phyloP scores from a whole-genome alignment of 2,113 vertebrate species.

The Stegastes partitus region DNA sequence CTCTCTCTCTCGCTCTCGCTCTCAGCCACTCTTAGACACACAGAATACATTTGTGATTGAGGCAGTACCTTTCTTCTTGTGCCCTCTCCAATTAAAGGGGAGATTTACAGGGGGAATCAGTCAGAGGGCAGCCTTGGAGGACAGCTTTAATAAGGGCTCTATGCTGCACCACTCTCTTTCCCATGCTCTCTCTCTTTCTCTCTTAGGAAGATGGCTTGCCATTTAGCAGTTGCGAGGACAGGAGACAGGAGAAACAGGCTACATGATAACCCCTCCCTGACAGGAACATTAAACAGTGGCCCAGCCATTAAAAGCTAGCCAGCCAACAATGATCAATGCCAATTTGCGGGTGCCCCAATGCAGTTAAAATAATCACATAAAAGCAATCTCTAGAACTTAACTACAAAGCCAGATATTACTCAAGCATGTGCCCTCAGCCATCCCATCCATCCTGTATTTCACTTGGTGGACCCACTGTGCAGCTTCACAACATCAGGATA shows the following conservation, averaged over 20 bases:
- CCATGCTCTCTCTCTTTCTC: constrained; percentile 54
- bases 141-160: constrained; percentile 82
- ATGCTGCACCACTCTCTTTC: constrained; percentile 59
- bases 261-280: constrained; percentile 62
- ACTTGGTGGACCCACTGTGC: constrained; percentile 32
- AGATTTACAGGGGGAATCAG: constrained; percentile 84
- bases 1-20: constrained; percentile 20
- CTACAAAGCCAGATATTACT: constrained; percentile 47
- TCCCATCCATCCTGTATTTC: constrained; percentile 61
- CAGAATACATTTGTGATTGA: constrained; percentile 69
- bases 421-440: constrained; percentile 51
- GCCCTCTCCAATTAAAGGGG: constrained; percentile 84
- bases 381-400: constrained; percentile 46
- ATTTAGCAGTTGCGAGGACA: constrained; percentile 70
- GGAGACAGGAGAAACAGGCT: constrained; percentile 63
- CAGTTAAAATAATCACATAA: constrained; percentile 55
- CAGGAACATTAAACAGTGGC: constrained; percentile 64
- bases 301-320: constrained; percentile 56
- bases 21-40: constrained; percentile 41
- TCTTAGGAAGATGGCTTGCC: constrained; percentile 61
- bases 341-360: constrained; percentile 35
- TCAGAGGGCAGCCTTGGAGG: constrained; percentile 80
- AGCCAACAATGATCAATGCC: constrained; percentile 60
- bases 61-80: constrained; percentile 68
- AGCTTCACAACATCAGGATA: constrained; percentile 63